Evolutionary conservation across 2,113 vertebrate genomes (phyloP), one percentile per base, ranked within the genome.

Genomic region (Anser brachyrhynchus): DNA sequence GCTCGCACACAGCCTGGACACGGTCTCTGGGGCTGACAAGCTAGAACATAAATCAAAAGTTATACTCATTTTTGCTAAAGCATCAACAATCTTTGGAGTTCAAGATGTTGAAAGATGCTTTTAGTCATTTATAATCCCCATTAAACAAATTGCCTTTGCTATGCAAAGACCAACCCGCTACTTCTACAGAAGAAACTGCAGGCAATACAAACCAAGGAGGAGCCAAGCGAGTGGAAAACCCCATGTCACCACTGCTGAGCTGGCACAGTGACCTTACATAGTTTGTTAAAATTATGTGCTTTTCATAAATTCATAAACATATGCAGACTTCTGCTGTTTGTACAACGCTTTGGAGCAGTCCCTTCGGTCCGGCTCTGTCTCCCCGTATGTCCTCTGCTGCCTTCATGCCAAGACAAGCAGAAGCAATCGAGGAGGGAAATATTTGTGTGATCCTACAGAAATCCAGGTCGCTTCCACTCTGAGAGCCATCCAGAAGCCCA

Each of bases 121-220:
- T 70, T 62, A 81, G 43, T 26, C 19, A 22, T 33, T 65, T 78
- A 22, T 81, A 57, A 41, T 18, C 31, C 37, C 69, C 21, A 29
- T 16, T 39, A 54, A 7, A 66, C 54, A 57, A 89, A 87, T 13
- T 61, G 65, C 49, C 17, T 91, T 73, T 54, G 33, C 80, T n/a
- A 49, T 25, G 70, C 65, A 87, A 80, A 92, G 81, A 3, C 2
- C 65, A 84, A 26, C 31, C 18, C 22, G 13, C 21, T 41, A 71
- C 52, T 92, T 77, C 73, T 26, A 54, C 14, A 51, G 44, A 82
- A 55, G 66, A 75, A 91, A 76, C 28, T 79, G 55, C 25, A 90
- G 43, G 20, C 55, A 82, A 18, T 2, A 57, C 33, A 49, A 79
- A 41, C 4, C 55, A 74, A 73, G 64, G 54, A 87, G 28, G 26